A percentile compares a stretch with the other conserved stretches of the same genome.
phyloP scores from a whole-genome alignment of 1,140 invertebrate species.

The Eciton burchellii region DNA sequence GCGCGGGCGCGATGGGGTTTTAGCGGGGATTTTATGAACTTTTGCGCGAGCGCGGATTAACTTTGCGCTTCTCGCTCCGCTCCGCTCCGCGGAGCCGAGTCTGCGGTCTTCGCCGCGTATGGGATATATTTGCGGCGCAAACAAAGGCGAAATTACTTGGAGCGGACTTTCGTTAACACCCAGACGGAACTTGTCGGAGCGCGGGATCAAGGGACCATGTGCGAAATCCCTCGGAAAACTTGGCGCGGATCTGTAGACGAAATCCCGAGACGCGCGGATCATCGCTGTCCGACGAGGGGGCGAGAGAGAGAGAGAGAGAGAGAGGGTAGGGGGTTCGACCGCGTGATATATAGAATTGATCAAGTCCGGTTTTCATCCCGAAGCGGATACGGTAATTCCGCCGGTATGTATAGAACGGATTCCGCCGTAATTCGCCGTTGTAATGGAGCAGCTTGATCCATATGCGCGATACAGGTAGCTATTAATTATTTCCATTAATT shows the following conservation, averaged over 20 bases:
- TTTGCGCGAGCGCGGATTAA: neutral
- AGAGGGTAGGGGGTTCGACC: no score
- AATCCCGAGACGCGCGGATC: neutral
- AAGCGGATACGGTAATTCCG: constrained; percentile 19
- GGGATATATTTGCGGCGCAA: neutral
- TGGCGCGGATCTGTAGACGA: neutral
- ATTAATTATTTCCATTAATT: constrained; percentile 46
- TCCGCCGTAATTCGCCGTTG: constrained; percentile 26
- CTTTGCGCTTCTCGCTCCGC: constrained; percentile 10
- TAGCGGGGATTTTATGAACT: constrained; percentile 36
- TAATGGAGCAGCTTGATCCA: constrained; percentile 6
- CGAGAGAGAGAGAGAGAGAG: no score
- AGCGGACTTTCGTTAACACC: neutral
- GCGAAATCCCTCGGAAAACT: neutral
- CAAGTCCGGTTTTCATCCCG: constrained; percentile 32
- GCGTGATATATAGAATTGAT: constrained; percentile 26
- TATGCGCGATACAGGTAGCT: constrained; percentile 11
- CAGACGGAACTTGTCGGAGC: neutral
- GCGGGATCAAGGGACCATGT: neutral
- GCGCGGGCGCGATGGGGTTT: neutral
- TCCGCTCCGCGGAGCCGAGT: neutral
- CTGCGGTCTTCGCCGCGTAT: neutral
- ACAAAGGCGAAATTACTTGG: neutral
- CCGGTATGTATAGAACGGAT: constrained; percentile 19
- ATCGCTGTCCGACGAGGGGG: constrained; percentile 2